These are phyloP conservation scores for Sporophila hypoxantha DNA, from an alignment of 2,113 vertebrate species.

Conservation along the genomic window DNA sequence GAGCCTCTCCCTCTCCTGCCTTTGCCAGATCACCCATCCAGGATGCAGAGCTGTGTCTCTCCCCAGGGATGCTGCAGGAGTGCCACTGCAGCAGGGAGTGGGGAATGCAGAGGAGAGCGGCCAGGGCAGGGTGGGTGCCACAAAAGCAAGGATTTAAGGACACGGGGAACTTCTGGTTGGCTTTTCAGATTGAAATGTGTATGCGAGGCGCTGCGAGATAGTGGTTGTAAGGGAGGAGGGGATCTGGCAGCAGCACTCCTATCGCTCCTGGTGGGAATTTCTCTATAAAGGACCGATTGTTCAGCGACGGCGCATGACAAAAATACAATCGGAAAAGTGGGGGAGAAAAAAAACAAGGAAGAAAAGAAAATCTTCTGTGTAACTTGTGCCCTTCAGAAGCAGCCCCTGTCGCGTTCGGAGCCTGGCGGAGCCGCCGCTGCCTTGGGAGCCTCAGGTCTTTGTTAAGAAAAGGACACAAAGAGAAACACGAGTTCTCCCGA, in stretches of 20 bases:
- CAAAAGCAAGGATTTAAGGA: not conserved
- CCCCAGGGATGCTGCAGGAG: not conserved
- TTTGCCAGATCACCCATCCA: accelerated
- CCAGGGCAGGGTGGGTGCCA: not conserved
- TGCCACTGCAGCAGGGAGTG: accelerated
- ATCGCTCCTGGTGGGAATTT: conserved; percentile 45
- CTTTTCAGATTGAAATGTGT: not conserved
- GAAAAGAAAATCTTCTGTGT: conserved; percentile 33
- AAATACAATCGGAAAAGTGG: conserved; percentile 40
- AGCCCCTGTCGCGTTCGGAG: not conserved
- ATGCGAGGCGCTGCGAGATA: not conserved
- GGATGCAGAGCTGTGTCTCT: accelerated
- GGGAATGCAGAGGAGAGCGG: not conserved
- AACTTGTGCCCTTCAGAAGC: conserved; percentile 49
- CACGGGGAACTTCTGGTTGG: not conserved
- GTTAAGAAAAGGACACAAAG: conserved; percentile 62
- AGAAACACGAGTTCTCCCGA: conserved; percentile 62
- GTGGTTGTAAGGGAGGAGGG: not conserved
- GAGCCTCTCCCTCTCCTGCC: not conserved
- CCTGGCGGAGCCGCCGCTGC: conserved; percentile 35
- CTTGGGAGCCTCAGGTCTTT: conserved; percentile 65
- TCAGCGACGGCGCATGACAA: not conserved
- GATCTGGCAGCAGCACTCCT: not conserved
- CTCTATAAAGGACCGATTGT: conserved; percentile 34
- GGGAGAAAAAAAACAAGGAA: not conserved